These are phyloP conservation scores for Rhadinocentrus ornatus DNA, from an alignment of 2,797 vertebrate species.

Conservation along the genomic window DNA sequence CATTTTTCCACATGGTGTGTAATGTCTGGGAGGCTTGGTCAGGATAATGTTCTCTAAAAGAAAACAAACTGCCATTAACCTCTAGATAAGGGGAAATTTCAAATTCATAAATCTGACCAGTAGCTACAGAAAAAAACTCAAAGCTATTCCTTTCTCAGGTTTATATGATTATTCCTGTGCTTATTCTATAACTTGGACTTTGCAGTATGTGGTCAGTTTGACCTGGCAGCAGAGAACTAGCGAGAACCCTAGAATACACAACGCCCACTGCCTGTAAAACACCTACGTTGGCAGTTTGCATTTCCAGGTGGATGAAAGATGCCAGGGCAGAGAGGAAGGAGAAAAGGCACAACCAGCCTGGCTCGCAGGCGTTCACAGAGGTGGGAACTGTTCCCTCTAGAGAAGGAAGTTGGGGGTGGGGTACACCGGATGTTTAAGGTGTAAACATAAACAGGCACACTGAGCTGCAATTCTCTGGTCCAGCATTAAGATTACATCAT, in stretches of 20 bases:
- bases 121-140: constrained; percentile 56
- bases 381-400: constrained; percentile 61
- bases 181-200: constrained; percentile 44
- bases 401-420: constrained; percentile 19
- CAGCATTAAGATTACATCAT: constrained; percentile 51
- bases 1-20: too few relatives aligned
- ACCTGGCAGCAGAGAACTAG: constrained; percentile 57
- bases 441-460: constrained; percentile 1
- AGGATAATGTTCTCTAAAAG: constrained; percentile 31
- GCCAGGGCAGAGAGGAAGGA: constrained; percentile 43
- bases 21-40: neutral
- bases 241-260: constrained; percentile 26
- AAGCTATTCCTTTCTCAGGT: constrained; percentile 14
- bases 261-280: constrained; percentile 64
- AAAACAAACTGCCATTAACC: constrained; percentile 35
- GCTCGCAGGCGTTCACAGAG: constrained; percentile 74
- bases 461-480: constrained; percentile 10
- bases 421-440: constrained; percentile 7
- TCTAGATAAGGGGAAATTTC: constrained; percentile 38
- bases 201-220: constrained; percentile 57
- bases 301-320: constrained; percentile 65
- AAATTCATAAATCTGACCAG: constrained; percentile 48
- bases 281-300: constrained; percentile 62
- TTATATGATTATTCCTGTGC: constrained; percentile 31
- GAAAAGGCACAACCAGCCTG: constrained; percentile 35